A percentile compares a stretch with the other conserved stretches of the same genome.
Evolutionary conservation across 2,888 invertebrate species (phyloP).

Genomic region (Troides helena): DNA sequence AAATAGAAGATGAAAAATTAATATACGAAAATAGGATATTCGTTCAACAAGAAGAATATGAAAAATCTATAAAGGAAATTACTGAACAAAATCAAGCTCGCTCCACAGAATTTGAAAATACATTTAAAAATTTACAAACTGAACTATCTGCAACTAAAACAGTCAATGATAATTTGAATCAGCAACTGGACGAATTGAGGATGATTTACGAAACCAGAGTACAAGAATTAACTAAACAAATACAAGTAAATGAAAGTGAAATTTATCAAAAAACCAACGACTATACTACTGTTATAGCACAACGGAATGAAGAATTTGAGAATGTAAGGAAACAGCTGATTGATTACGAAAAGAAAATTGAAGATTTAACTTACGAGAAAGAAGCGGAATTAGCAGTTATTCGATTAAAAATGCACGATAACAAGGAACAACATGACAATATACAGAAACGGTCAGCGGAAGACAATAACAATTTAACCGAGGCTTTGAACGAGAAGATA

Average conservation of each 20-base stretch:
- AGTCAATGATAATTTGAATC: slow-evolving; percentile 50
- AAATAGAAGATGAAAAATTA: slow-evolving; percentile 72
- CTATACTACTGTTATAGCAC: slow-evolving; percentile 52
- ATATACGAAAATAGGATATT: slow-evolving; percentile 67
- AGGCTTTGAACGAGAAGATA: slow-evolving; percentile 66
- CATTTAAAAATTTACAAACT: slow-evolving; percentile 46
- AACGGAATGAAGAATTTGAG: slow-evolving; percentile 70
- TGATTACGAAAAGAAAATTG: slow-evolving; percentile 67
- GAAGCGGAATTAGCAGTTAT: slow-evolving; percentile 77
- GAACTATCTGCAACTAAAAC: slow-evolving; percentile 50
- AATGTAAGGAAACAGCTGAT: slow-evolving; percentile 61
- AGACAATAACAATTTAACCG: slow-evolving; percentile 53
- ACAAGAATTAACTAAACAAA: slow-evolving; percentile 51
- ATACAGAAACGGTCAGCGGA: slow-evolving; percentile 48
- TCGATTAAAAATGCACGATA: slow-evolving; percentile 76
- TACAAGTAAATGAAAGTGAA: slow-evolving; percentile 64
- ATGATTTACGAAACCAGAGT: slow-evolving; percentile 45
- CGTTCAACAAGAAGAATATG: slow-evolving; percentile 70
- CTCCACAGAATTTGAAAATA: slow-evolving; percentile 44
- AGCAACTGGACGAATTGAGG: slow-evolving; percentile 48
- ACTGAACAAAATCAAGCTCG: slow-evolving; percentile 47
- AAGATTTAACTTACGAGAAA: slow-evolving; percentile 75
- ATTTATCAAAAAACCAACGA: slow-evolving; percentile 68
- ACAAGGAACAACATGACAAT: slow-evolving; percentile 55
- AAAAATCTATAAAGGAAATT: slow-evolving; percentile 59